Base-by-base conservation (phyloP, 2,113 vertebrate species). In the Stigmatopora nigra region DNA sequence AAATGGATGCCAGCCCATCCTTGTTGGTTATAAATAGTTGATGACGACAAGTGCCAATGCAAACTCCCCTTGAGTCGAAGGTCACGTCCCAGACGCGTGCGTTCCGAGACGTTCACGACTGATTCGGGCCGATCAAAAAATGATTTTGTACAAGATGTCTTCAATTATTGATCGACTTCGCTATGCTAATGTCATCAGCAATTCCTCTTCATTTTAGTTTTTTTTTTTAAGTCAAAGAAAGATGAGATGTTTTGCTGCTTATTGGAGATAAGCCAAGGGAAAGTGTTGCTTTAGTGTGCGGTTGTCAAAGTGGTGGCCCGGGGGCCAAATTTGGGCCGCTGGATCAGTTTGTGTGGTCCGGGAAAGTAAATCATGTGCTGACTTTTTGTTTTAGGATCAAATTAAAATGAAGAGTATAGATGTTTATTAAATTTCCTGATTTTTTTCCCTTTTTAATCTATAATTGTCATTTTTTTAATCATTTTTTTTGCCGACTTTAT, bases 31-130 rank as follows among this genome's bases (percentile, higher is more conserved):
- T 89, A 82, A 89, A 89, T 88, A 87, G 74, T 88, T 69, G 69
- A 88, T 89, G 73, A 85, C 80, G 88, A 89, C 88, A 87, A 88
- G 85, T 89, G 88, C 87, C 88, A 89, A 81, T 82, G 82, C 66
- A 68, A 22, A 69, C 81, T 87, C 81, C 86, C 84, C 81, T 86
- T 85, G 83, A 88, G 84, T 88, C 80, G 78, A 88, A 87, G 85
- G 88, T 86, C 88, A 86, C 84, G 81, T 86, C 77, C 78, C 79
- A 68, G 83, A 1, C 62, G 25, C 31, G 61, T 65, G 64, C 57
- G 62, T 79, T 78, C 59, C 75, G 79, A 78, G 73, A 60, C 64
- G 38, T 48, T 82, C 74, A 65, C 82, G 77, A 86, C 86, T 85
- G 84, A 64, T 68, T 76, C 84, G 80, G 73, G 61, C 80, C 35